Percentiles rank a stretch among this genome's conserved stretches.
phyloP scores from a whole-genome alignment of 1,140 invertebrate genomes.

The Drosophila jambulina region DNA sequence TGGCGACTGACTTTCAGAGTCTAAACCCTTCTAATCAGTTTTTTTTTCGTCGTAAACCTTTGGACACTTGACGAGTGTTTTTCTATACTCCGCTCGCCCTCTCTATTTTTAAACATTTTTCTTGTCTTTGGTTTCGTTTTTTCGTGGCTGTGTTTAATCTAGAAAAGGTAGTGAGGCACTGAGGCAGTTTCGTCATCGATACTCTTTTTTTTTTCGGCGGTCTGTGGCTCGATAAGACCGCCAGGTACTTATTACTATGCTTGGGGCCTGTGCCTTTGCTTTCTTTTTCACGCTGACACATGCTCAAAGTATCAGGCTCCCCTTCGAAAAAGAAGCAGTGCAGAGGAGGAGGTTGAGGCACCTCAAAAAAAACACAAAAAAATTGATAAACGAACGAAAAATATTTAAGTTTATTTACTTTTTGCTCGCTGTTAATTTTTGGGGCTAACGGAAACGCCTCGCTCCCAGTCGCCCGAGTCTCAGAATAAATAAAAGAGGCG shows the following conservation, averaged over 20 bases:
- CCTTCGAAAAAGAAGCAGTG: neutral
- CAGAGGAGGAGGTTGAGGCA: neutral
- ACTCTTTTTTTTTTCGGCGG: slow-evolving; percentile 8
- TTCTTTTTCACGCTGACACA: slow-evolving; percentile 66
- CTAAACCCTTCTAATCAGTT: slow-evolving; percentile 65
- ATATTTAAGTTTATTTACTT: slow-evolving; percentile 69
- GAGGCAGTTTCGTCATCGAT: slow-evolving; percentile 69
- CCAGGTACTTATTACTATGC: slow-evolving; percentile 25
- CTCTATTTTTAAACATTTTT: slow-evolving; percentile 46
- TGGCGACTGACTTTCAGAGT: slow-evolving; percentile 40
- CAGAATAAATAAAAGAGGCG: slow-evolving; percentile 73
- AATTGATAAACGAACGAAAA: slow-evolving; percentile 55
- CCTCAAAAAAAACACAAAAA: neutral
- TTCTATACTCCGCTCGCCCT: slow-evolving; percentile 18
- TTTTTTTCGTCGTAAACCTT: slow-evolving; percentile 43
- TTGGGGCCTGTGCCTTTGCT: slow-evolving; percentile 60
- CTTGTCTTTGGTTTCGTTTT: slow-evolving; percentile 2
- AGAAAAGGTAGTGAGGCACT: slow-evolving; percentile 8
- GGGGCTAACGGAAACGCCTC: slow-evolving; percentile 51
- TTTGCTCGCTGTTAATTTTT: slow-evolving; percentile 64
- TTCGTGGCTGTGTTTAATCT: slow-evolving; percentile 35
- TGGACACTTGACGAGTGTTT: slow-evolving; percentile 44
- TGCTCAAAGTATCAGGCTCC: slow-evolving; percentile 56
- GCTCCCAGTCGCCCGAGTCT: slow-evolving; percentile 32
- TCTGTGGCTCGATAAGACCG: slow-evolving; percentile 60